Base-by-base conservation (phyloP, 2,113 vertebrate species). In the Hoplias malabaricus region DNA sequence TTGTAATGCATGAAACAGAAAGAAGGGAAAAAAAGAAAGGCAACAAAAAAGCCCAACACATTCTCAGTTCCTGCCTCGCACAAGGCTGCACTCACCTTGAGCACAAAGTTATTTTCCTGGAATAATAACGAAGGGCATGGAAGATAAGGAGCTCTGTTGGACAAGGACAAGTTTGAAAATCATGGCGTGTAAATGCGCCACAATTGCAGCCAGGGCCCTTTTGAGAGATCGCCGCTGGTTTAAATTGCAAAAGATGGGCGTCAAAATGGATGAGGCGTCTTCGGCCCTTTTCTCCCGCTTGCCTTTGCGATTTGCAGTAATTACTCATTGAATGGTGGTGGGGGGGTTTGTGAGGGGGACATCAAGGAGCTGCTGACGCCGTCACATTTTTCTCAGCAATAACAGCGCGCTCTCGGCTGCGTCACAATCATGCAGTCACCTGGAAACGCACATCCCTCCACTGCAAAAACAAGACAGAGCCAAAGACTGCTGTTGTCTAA, bases 101-200 rank as follows among this genome's bases (percentile, higher is more conserved):
- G 53, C 50, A 38, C 66, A 54, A 79, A 79, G 81, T 82, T 82
- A 79, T 82, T 79, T 79, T 69, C 75, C 68, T 68, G 56, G 81
- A 82, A 82, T 82, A 82, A 82, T 79, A 82, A 82, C 72, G 73
- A 79, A 79, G 81, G 77, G 72, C 73, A 36, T 72, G 5, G 68
- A 27, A 75, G 81, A 82, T 79, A 82, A 82, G 81, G 67, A 73
- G 80, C 80, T 68, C 33, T 7, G 53, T 40, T 53, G 27, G 42
- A 82, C 77, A 82, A 82, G 81, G 81, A 82, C 81, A 72, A 72
- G 81, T 79, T 78, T 78, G 72, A 79, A 79, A 82, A 82, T 82
- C 72, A 73, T 31, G 66, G 46, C 59, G 72, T 79, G 76, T 43
- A 71, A 75, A 78, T 82, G 77, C 46, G 33, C 40, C 10, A 42